These are phyloP conservation scores for Orestias chungarensis DNA, from an alignment of 2,797 vertebrate genomes.

Conservation along the genomic window DNA sequence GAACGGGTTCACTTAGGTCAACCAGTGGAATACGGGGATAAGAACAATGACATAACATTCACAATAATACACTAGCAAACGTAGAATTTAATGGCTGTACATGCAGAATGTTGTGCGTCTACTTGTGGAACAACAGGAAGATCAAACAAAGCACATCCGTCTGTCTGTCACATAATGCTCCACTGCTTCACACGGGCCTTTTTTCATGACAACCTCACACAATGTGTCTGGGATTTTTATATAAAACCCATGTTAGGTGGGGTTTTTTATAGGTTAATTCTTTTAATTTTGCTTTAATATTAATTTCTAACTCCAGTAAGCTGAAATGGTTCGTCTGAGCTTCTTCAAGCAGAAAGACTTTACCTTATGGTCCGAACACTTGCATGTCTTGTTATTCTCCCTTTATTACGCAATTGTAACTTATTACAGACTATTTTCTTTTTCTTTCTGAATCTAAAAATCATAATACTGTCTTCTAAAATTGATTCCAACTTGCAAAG, in stretches of 20 bases:
- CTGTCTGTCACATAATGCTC: conserved; percentile 33
- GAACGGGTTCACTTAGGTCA: conserved; percentile 39
- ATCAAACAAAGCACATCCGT: conserved; percentile 53
- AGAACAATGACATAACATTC: conserved; percentile 65
- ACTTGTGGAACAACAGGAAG: conserved; percentile 19
- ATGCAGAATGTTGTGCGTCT: conserved; percentile 6
- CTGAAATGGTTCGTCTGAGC: neutral
- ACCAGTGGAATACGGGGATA: conserved; percentile 42
- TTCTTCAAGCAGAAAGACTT: neutral
- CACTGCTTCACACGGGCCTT: conserved; percentile 17
- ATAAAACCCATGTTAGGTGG: neutral
- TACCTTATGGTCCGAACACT: neutral
- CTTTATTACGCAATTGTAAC: neutral
- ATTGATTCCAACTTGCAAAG: neutral
- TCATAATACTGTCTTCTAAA: neutral
- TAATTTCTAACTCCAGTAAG: neutral
- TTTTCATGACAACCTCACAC: neutral
- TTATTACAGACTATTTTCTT: too few relatives aligned
- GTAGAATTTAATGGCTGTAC: conserved; percentile 54
- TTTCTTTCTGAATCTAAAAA: neutral
- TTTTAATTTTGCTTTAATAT: neutral
- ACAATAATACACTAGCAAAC: conserved; percentile 55
- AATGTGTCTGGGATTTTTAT: neutral
- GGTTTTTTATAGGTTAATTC: neutral
- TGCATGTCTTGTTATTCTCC: neutral